A percentile compares a stretch with the other conserved stretches of the same genome.
phyloP scores from a whole-genome alignment of 2,888 invertebrate species.

The Sesia apiformis region DNA sequence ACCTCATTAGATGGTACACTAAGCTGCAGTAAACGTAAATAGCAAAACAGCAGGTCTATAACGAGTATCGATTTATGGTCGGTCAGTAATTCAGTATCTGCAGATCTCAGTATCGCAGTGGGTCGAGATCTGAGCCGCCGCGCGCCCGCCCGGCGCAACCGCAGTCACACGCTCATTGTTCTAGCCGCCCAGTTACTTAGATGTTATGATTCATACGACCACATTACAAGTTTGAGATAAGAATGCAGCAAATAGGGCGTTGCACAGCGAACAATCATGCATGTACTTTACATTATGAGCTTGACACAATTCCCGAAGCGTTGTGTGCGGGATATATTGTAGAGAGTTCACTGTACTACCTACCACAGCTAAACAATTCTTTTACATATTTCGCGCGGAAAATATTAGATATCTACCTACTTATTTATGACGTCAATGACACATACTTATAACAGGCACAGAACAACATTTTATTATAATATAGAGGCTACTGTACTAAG shows the following conservation, averaged over 20 bases:
- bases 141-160: constrained; percentile 55
- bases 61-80: constrained; percentile 61
- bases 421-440: no score
- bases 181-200: constrained; percentile 31
- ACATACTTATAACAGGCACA: no score
- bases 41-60: constrained; percentile 54
- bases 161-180: constrained; percentile 61
- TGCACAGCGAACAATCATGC: constrained; percentile 45
- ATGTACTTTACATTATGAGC: constrained; percentile 39
- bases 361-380: no score
- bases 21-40: constrained; percentile 53
- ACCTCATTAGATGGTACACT: constrained; percentile 53
- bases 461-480: no score
- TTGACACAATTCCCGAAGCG: constrained; percentile 47
- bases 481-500: no score
- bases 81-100: constrained; percentile 40
- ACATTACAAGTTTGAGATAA: constrained; percentile 58
- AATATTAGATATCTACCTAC: no score
- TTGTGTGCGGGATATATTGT: neutral
- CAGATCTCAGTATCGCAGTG: constrained; percentile 38
- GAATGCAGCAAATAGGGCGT: constrained; percentile 63
- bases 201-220: constrained; percentile 57
- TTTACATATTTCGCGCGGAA: no score
- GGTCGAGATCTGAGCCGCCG: constrained; percentile 60
- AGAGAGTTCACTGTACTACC: neutral